Conservation (phyloP, 1,140 invertebrate genomes). For the Pollicipes pollicipes region DNA sequence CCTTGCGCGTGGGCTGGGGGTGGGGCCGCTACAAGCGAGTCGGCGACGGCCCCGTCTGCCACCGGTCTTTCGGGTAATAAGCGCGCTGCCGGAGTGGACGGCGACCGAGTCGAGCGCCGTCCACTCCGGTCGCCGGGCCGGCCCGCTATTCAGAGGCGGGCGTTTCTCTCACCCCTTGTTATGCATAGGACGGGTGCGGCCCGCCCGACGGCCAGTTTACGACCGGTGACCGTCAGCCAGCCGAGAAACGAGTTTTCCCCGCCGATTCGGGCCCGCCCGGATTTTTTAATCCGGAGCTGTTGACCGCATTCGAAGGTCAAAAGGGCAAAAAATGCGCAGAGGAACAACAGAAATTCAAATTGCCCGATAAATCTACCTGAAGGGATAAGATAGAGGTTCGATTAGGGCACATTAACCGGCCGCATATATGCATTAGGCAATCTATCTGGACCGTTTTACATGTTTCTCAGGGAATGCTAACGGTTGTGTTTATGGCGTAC, state of each 20-base stretch:
- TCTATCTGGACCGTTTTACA: background rate
- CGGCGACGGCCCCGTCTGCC: too few species aligned
- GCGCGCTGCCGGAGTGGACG: too few species aligned
- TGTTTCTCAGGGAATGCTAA: background rate
- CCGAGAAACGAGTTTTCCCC: background rate
- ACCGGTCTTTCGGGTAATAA: too few species aligned
- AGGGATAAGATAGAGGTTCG: background rate
- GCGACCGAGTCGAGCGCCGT: too few species aligned
- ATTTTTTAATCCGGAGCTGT: background rate
- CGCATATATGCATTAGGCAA: constrained; percentile 1
- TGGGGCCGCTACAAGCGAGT: too few species aligned
- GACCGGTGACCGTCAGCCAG: background rate
- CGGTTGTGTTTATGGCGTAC: background rate
- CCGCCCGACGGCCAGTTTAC: background rate
- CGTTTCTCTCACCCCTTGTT: background rate
- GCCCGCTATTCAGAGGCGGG: too few species aligned
- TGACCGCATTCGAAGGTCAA: background rate
- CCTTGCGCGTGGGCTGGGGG: too few species aligned
- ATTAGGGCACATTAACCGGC: background rate
- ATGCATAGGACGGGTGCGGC: background rate
- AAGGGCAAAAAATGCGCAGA: background rate
- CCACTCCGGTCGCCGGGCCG: too few species aligned
- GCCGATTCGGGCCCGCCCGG: background rate
- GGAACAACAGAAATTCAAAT: background rate
- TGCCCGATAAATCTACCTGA: background rate